Evolutionary conservation across 2,888 invertebrate species (phyloP), one percentile per base, ranked within the genome.

Genomic region (Linnaemya tessellans): DNA sequence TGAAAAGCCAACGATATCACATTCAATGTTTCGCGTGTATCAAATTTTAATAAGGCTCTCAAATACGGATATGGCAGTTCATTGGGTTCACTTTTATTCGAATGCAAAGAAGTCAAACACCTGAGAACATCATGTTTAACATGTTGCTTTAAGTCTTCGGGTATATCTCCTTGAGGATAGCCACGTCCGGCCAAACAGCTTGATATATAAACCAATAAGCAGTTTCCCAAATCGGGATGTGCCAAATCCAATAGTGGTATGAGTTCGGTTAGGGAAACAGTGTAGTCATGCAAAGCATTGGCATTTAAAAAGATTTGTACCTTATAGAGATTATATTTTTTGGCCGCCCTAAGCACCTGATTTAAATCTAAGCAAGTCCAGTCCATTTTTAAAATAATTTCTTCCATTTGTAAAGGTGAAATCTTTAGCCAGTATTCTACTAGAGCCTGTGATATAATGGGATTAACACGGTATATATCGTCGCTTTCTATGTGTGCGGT

Each of bases 141-240:
- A 89, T 94, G 93, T 43, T 94, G 93, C 9, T 95, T 94, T 67
- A 94, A 92, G 46, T 94, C 94, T 11, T 93, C 93, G 0, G 95
- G 94, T 87, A 97, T 95, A 88, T 95, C 94, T 0, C 97, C 97
- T 54, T 93, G 93, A 0, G 97, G 97, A 93, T 97, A 98, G 0
- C 96, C 96, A 79, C 96, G 93, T 0, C 97, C 98, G n/a, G 97
- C 96, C 86, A 98, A 93, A 89, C 97, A 97, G 87, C 97, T 97
- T 86, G 96, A 97, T 41, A 97, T 94, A 90, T 97, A 98, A 3
- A 98, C 97, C 70, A 98, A 93, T 87, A 98, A 92, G 86, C 96
- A 96, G 90, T 97, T 97, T 9, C 97, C 98, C 60, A 97, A 93
- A 87, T 95, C 92, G 84, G 93, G 92, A 83, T 88, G 74, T 20